Conservation (phyloP, 2,888 invertebrate genomes). For the Plutella xylostella region DNA sequence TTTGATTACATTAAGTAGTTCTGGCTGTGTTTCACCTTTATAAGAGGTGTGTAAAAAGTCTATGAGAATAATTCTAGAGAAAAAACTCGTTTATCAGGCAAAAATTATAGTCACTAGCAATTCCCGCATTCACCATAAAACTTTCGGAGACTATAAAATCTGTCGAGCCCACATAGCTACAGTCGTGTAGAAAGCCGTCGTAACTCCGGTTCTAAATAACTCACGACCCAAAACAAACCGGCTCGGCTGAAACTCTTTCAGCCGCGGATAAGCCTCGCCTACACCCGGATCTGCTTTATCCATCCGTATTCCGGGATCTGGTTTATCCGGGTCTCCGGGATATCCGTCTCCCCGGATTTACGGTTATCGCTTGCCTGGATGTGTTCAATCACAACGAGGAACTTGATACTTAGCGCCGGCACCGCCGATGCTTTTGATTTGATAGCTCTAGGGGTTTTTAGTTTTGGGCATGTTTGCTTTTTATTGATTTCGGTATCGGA, state of each 20-base stretch:
- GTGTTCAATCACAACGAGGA: slow-evolving; percentile 64
- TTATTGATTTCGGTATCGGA: too few species aligned
- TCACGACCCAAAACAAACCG: not conserved
- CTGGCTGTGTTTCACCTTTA: too few species aligned
- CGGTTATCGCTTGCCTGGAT: slow-evolving; percentile 63
- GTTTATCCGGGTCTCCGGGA: not conserved
- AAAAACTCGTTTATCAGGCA: too few species aligned
- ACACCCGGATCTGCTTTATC: slow-evolving; percentile 26
- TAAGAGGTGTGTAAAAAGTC: too few species aligned
- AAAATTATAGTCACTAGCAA: too few species aligned
- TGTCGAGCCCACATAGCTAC: too few species aligned
- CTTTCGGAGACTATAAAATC: too few species aligned
- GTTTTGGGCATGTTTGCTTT: not conserved
- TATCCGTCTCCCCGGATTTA: slow-evolving; percentile 49
- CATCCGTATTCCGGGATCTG: slow-evolving; percentile 1
- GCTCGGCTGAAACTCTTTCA: slow-evolving; percentile 4
- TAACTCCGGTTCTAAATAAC: not conserved
- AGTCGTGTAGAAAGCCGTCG: too few species aligned
- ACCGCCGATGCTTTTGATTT: slow-evolving; percentile 17
- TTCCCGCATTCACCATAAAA: too few species aligned
- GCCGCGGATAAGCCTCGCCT: too few species aligned
- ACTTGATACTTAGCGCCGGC: slow-evolving; percentile 52
- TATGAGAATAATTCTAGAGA: too few species aligned
- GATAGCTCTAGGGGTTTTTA: slow-evolving; percentile 2
- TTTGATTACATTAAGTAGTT: too few species aligned